phyloP scores from a whole-genome alignment of 2,888 invertebrate species.

The Mantis religiosa region DNA sequence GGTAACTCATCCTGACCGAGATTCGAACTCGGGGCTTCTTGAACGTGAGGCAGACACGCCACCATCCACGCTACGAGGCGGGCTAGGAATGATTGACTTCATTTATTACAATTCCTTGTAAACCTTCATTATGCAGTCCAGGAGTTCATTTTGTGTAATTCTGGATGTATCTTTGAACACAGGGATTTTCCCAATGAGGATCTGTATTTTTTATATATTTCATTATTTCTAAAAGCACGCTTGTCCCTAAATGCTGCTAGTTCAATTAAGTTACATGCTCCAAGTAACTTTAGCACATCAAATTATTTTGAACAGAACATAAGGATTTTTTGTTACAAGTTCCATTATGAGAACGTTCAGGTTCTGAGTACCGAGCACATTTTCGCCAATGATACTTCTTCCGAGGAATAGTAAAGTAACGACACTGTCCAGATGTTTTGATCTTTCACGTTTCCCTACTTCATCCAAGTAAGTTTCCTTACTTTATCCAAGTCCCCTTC shows the following conservation, averaged over 20 bases:
- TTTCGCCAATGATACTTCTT: too few species aligned
- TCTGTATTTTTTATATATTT: background rate
- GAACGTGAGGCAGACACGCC: too few species aligned
- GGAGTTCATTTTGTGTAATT: background rate
- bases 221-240: background rate
- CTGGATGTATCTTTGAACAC: background rate
- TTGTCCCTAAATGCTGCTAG: background rate
- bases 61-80: too few species aligned
- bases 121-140: background rate
- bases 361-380: too few species aligned
- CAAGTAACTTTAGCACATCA: too few species aligned
- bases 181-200: background rate
- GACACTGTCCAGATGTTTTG: background rate
- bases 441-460: background rate
- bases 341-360: too few species aligned
- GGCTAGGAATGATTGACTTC: background rate
- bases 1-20: too few species aligned
- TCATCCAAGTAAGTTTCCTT: background rate
- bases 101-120: background rate
- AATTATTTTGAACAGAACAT: too few species aligned
- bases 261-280: background rate
- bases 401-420: too few species aligned
- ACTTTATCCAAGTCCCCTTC: background rate
- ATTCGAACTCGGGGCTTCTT: too few species aligned
- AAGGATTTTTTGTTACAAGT: too few species aligned